Evolutionary conservation across 2,888 invertebrate genomes (phyloP), one percentile per base, ranked within the genome.

Genomic region (Lacanobia oleracea): DNA sequence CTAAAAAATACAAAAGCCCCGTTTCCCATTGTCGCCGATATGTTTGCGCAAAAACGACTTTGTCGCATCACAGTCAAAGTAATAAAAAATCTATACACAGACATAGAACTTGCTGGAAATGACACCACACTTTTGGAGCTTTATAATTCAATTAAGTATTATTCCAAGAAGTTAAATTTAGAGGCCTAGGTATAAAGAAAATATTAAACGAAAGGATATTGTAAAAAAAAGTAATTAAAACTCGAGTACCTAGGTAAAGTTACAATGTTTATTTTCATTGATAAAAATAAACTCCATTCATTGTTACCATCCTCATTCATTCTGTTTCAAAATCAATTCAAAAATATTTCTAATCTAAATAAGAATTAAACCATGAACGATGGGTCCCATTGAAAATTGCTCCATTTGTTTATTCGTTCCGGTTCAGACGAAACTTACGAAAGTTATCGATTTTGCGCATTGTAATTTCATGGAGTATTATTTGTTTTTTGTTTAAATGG

Each of bases 1-100:
- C 92, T 93, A 93, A 95, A 95, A 95, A 95, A 94, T 93, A 94
- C 94, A 95, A 95, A 94, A 93, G 95, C 91, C 91, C 92, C 91
- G 93, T 93, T 94, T 93, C 90, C 94, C 94, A 95, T 95, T 95
- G 95, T 95, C 94, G 92, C 93, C 92, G 93, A 95, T 95, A 95
- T 95, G 95, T 95, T 95, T 95, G 95, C 93, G 94, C 95, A 95
- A 95, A 95, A 95, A 95, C 95, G 95, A 95, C 95, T 95, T 95
- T 94, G 95, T 95, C 95, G 94, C 94, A 94, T 95, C 95, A 93
- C 94, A 95, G 94, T 95, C 94, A 93, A 94, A 94, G 95, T 94
- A 94, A 95, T 95, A 95, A 95, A 95, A 95, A 94, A 93, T 90
- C 91, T 89, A 82, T 77, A 86, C 93, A 79, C 40, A 37, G 88